Evolutionary conservation across 2,888 invertebrate genomes (phyloP), one percentile per base, ranked within the genome.

Genomic region (Peribatodes rhomboidaria): DNA sequence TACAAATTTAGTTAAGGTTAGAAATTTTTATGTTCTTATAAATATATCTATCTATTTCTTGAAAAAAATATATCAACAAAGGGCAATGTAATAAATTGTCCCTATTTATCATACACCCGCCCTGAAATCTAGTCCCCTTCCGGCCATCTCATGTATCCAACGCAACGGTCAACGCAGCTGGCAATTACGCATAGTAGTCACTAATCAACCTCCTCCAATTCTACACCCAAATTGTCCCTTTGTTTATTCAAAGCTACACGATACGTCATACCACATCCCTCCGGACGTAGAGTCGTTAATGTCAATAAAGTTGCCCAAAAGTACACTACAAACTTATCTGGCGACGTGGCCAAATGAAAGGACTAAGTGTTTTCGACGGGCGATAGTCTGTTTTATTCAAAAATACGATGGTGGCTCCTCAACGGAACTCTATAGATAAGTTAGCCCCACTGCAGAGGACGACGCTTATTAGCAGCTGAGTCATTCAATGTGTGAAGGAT

Each of bases 211-310:
- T 85, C 85, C 87, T 82, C 78, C 77, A 81, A 79, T 81, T 81
- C 69, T 82, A 83, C 78, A 78, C 84, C 85, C 82, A 87, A 89
- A 90, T 89, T 88, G 87, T 84, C 89, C 90, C 90, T 88, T 88
- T 89, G 86, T 90, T 91, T 90, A 85, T 89, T 83, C 81, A 84
- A 82, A 85, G 92, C 84, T 90, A 92, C 81, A 73, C 76, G 89
- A 92, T 89, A 88, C 80, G 88, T 87, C 90, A 90, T 80, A 76
- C 72, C 72, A 76, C 73, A 75, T 77, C 81, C 79, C 78, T 76
- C 86, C 90, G 91, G 92, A 92, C 89, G 88, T 85, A 81, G 82
- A 84, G 88, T 88, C 85, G 87, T 92, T 89, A 88, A 79, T 85
- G 90, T 92, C 91, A 91, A 92, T 92, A 92, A 86, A 70, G 85